Base-by-base conservation (phyloP, 2,888 invertebrate species). In the Minunthozetes semirufus region DNA sequence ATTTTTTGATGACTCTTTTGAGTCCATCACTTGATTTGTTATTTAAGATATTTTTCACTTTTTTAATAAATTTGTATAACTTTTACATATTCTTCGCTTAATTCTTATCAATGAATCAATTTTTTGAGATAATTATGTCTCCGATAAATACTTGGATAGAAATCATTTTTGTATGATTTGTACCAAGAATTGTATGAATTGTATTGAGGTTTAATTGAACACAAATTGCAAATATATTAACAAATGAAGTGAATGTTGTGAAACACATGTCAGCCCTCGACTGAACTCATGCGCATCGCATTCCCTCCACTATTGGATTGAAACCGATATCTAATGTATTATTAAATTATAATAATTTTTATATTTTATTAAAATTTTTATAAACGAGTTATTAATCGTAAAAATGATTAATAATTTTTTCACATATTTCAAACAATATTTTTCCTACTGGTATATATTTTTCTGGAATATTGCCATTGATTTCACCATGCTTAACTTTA, bases 251-350 rank as follows among this genome's bases (percentile, higher is more conserved):
- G 25, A 61, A 61, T 61, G 29, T 61, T 61, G 29, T 61, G 61
- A 29, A 61, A 61, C 61, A 61, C 61, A 61, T 61, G 61, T 61
- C 33, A 61, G 61, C 27, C 29, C 9, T 17, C 9, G 61, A 6
- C 22, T 22, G 1, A 56, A 25, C 25, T 56, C 8, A 8, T 29
- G 61, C 61, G 61, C 61, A n/a, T 22, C 50, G n/a, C 15, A 8
- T 50, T 15, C n/a, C n/a, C 4, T n/a, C 15, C 13, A n/a, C 50
- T n/a, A 50, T 50, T 50, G 6, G 13, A n/a, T 4, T 15, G 17
- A 50, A 50, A n/a, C n/a, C n/a, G n/a, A n/a, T n/a, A 4, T n/a
- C 15, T 8, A 13, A n/a, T 50, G 5, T 50, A 8, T 50, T 50
- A 50, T 15, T 50, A n/a, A n/a, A n/a, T n/a, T n/a, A n/a, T n/a